Evolutionary conservation across 2,797 vertebrate genomes (phyloP), one percentile per base, ranked within the genome.

Genomic region (Chelonia mydas): DNA sequence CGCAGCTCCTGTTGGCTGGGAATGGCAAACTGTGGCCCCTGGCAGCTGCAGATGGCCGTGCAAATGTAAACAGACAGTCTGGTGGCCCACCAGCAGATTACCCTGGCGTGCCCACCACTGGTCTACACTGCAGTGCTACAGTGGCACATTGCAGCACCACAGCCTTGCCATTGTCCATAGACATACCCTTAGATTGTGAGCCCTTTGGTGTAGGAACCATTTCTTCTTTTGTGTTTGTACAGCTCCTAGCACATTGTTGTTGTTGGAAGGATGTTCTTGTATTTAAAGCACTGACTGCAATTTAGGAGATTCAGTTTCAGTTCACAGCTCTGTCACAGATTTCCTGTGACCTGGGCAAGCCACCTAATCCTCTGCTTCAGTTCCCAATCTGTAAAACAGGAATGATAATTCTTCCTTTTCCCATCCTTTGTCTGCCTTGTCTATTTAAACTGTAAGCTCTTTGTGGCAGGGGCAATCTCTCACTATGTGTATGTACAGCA

Each of bases 301-400:
- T 84, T 89, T 76, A 50, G 53, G 45, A 81, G 53, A 21, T 68
- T 83, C 81, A 55, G 3, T 83, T 77, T 89, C 50, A 3, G 1
- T 90, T 91, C 89, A 25, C 47, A 74, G n/a, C 31, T 27, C 55
- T 85, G 13, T 91, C 57, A 28, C 1, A 0, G 33, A 27, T 5
- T 82, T 41, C 7, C 50, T 53, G 12, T 68, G 84, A 33, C 65
- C 80, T 10, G 88, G 77, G 45, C 57, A 84, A 82, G 77, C 37
- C 72, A 31, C 11, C 82, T 82, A 72, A 92, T 41, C 5, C 76
- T 83, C 28, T 88, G 19, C 77, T 41, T 94, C 33, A 89, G 5
- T 78, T 9, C 15, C 12, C 6, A 80, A 55, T 90, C 28, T 88
- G 37, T 85, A 15, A 89, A 93, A 88, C 3, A 41, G 25, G 15